Base-by-base conservation (phyloP, 2,888 invertebrate species). In the Fragum sueziense region DNA sequence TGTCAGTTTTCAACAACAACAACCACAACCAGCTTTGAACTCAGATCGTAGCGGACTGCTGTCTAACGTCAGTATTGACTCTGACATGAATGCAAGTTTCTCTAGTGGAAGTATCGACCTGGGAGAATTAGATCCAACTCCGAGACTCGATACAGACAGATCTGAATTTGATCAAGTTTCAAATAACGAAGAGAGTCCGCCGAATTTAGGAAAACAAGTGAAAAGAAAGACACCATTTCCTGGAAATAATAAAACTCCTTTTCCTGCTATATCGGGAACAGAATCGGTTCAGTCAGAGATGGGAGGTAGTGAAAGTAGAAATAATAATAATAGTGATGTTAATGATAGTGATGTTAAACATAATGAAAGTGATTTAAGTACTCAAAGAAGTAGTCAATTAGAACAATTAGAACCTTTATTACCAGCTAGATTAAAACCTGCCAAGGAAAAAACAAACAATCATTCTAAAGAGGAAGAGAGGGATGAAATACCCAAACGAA, bases 381-480 rank as follows among this genome's bases (percentile, higher is more conserved):
- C 7, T 65, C 37, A 70, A 41, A 59, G 20, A 33, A n/a, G 33
- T 33, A 33, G 33, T 31, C 27, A 61, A n/a, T 14, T 84, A 20
- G n/a, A n/a, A n/a, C 27, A 61, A n/a, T 47, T 47, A 47, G 95
- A 95, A 89, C 95, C 95, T 20, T 92, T 95, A 74, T 93, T 95
- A 87, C 95, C 95, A 67, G 95, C 95, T 71, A 94, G 95, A 85
- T 91, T 95, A 86, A 94, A 95, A 83, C 94, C 94, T 84, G 94
- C 95, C 84, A 95, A 95, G 93, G 95, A 96, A 92, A 95, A 95
- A 87, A 94, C 94, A 80, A 95, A 95, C 92, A 94, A 94, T 89
- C 95, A 95, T 89, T 94, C 95, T 72, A 95, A 95, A 91, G 95
- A 95, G 59, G 96, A 96, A 86, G 96, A 96, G 92, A 94, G 95